A percentile compares a stretch with the other conserved stretches of the same genome.
phyloP scores from a whole-genome alignment of 2,888 invertebrate genomes.

The Scelioninae gen. 1 region DNA sequence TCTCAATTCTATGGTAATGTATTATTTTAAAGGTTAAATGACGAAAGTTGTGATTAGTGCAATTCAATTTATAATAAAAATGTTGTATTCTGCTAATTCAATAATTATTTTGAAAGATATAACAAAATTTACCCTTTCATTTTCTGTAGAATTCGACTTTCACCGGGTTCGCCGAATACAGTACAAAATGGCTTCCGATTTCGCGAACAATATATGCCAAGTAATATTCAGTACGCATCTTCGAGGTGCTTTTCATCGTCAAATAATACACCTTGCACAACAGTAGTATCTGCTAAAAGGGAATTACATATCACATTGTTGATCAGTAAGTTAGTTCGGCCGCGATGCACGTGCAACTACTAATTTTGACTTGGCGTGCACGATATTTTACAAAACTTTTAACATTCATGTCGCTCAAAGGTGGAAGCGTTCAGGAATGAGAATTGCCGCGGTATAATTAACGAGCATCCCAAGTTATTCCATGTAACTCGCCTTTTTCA shows the following conservation, averaged over 20 bases:
- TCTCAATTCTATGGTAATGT: too few relatives aligned
- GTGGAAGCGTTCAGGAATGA: constrained; percentile 54
- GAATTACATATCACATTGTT: constrained; percentile 67
- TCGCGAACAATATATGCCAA: constrained; percentile 28
- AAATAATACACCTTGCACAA: constrained; percentile 38
- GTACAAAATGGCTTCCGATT: constrained; percentile 34
- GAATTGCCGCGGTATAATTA: constrained; percentile 53
- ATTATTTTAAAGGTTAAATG: too few relatives aligned
- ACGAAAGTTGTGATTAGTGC: too few relatives aligned
- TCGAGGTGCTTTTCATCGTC: constrained; percentile 29
- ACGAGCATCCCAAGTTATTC: constrained; percentile 44
- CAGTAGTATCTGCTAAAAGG: constrained; percentile 56
- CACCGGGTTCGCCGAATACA: constrained; percentile 4
- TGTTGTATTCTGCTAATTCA: too few relatives aligned
- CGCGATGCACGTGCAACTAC: constrained; percentile 51
- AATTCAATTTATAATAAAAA: too few relatives aligned
- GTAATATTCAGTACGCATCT: constrained; percentile 40
- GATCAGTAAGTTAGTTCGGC: constrained; percentile 54
- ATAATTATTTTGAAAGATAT: too few relatives aligned
- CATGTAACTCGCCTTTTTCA: constrained; percentile 44
- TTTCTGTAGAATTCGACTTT: constrained; percentile 19
- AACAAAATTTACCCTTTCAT: not conserved
- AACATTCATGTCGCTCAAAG: constrained; percentile 58
- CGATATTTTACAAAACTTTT: constrained; percentile 59
- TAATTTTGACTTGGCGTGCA: constrained; percentile 56